Base-by-base conservation (phyloP, 2,888 invertebrate species). In the Clostera curtula region DNA sequence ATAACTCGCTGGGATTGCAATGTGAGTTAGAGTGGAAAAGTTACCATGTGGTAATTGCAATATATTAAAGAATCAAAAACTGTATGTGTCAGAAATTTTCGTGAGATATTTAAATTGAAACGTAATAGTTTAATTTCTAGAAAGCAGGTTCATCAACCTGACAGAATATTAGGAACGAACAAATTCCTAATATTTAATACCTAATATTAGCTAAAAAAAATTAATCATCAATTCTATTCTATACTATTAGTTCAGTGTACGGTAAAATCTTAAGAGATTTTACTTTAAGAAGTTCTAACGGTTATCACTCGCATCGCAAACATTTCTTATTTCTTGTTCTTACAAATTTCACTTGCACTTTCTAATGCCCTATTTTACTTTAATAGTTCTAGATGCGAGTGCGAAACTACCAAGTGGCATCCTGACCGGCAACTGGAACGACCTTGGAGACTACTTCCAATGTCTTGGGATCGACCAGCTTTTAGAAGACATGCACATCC, bases 351-450 rank as follows among this genome's bases (percentile, higher is more conserved):
- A n/a, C 2, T 8, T 15, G 5, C 12, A 18, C 15, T 3, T 10
- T 9, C 3, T n/a, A 9, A 8, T 9, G 10, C 8, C 5, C 10
- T 4, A 6, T 20, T 5, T 12, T 24, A 29, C 12, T 33, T 29
- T 47, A 45, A 1, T 45, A 85, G 85, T 85, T 52, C 11, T 73
- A 4, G 85, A 85, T 32, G 67, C 85, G 10, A 71, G 70, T 9
- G 74, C 65, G 0, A 79, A 68, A 43, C 21, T 69, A 1, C 80
- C 84, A 2, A 56, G 62, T n/a, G 83, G 85, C 0, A 19, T 84
- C 0, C 11, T 64, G 0, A 36, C 37, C 4, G 80, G 80, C 1
- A 73, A 84, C 27, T 35, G 70, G 16, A 60, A 65, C 9, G 75
- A 77, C 11, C 36, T 79, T 0, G 85, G 85, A 1, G 71, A 69